Conservation (phyloP, 2,113 vertebrate species). For the Rhizomys pruinosus region DNA sequence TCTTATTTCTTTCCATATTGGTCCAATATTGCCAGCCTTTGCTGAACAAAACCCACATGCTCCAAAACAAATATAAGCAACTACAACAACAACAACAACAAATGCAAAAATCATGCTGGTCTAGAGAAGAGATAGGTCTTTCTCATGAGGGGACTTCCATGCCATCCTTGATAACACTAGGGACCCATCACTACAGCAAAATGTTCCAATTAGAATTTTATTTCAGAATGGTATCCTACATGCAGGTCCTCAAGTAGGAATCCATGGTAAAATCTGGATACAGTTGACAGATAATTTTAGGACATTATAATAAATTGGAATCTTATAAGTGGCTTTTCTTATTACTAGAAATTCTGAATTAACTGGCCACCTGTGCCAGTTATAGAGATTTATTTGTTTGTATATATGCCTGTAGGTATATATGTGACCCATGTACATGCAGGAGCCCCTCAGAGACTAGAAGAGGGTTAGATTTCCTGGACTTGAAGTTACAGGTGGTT, state of each 20-base stretch:
- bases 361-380: neutral
- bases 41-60: neutral
- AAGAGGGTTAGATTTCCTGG: neutral
- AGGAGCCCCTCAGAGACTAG: neutral
- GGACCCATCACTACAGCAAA: neutral
- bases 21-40: neutral
- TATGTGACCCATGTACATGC: neutral
- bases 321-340: conserved; percentile 14
- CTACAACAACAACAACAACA: neutral
- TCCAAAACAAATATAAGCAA: neutral
- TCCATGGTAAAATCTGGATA: neutral
- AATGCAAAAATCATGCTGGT: neutral
- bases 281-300: conserved; percentile 13
- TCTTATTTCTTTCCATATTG: neutral
- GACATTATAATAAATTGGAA: neutral
- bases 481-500: neutral
- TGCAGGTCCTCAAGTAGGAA: conserved; percentile 14
- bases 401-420: neutral
- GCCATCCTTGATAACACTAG: neutral
- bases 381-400: neutral
- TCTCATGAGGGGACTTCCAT: neutral
- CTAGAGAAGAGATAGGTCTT: neutral
- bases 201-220: neutral
- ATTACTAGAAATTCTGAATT: conserved; percentile 26
- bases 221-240: neutral